Evolutionary conservation across 2,113 vertebrate genomes (phyloP).

Genomic region (Saccopteryx leptura): DNA sequence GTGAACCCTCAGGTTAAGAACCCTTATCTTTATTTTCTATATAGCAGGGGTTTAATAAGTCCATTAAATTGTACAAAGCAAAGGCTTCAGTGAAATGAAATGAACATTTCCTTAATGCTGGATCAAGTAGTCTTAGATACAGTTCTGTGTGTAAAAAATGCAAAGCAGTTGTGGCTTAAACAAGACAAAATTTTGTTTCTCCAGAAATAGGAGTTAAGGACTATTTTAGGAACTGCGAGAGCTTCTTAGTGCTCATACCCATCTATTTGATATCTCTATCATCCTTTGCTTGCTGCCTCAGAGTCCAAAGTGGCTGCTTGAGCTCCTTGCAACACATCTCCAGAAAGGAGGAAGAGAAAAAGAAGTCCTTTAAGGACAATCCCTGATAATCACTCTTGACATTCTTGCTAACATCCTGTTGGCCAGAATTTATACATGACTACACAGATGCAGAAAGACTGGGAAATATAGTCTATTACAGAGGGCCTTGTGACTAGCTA

Average conservation of each 20-base stretch:
- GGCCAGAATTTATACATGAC: neutral
- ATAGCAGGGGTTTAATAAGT: neutral
- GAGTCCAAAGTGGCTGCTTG: neutral
- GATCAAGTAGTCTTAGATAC: neutral
- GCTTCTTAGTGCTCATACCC: neutral
- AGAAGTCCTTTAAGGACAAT: neutral
- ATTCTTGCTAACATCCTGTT: neutral
- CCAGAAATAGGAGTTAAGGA: neutral
- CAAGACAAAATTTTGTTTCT: constrained; percentile 25
- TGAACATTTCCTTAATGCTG: neutral
- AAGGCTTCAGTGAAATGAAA: neutral
- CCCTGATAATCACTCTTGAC: neutral
- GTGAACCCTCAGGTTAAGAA: neutral
- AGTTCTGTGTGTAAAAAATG: neutral
- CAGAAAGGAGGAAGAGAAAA: neutral
- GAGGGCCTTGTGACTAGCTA: neutral
- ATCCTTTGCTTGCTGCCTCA: neutral
- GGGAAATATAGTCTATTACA: neutral
- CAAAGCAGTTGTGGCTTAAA: neutral
- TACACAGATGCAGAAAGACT: neutral
- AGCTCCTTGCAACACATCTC: neutral
- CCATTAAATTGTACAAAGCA: neutral
- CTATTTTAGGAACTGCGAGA: neutral
- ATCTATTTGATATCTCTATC: neutral
- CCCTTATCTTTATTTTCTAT: neutral